These are phyloP conservation scores for Tinea trinotella DNA, from an alignment of 2,888 invertebrate species.

Conservation along the genomic window DNA sequence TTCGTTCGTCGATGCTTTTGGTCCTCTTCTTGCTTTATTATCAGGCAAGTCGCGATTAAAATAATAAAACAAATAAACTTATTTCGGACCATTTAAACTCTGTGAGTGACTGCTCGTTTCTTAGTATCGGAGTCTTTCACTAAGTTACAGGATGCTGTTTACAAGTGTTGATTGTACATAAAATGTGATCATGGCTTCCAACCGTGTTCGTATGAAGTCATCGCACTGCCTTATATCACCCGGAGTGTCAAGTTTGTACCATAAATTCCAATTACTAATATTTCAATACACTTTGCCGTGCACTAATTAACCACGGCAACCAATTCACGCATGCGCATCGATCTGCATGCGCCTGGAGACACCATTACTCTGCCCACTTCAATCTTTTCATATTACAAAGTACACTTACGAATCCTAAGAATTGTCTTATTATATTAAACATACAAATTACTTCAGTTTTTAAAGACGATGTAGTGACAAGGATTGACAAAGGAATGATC, in stretches of 20 bases:
- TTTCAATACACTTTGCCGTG: slow-evolving; percentile 43
- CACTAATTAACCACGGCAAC: slow-evolving; percentile 60
- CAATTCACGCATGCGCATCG: slow-evolving; percentile 58
- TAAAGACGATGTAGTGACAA: too few species aligned
- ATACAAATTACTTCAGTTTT: neutral
- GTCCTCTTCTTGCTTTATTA: too few species aligned
- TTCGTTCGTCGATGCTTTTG: too few species aligned
- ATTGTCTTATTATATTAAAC: neutral
- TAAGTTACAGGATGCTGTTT: too few species aligned
- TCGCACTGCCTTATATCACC: slow-evolving; percentile 38
- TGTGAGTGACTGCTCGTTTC: too few species aligned
- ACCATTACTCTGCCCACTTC: slow-evolving; percentile 55
- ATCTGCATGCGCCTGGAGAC: slow-evolving; percentile 50
- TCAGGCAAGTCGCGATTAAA: too few species aligned
- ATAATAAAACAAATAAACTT: too few species aligned
- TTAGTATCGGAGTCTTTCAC: too few species aligned
- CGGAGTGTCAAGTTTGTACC: slow-evolving; percentile 34
- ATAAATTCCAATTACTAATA: slow-evolving; percentile 61
- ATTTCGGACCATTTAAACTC: too few species aligned
- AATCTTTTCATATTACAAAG: slow-evolving; percentile 24
- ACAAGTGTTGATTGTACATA: neutral
- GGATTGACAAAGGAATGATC: too few species aligned
- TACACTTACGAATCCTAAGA: neutral
- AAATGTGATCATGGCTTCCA: neutral
- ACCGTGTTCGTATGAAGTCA: slow-evolving; percentile 26